Base-by-base conservation (phyloP, 1,140 invertebrate species). In the Subanguina moxae region DNA sequence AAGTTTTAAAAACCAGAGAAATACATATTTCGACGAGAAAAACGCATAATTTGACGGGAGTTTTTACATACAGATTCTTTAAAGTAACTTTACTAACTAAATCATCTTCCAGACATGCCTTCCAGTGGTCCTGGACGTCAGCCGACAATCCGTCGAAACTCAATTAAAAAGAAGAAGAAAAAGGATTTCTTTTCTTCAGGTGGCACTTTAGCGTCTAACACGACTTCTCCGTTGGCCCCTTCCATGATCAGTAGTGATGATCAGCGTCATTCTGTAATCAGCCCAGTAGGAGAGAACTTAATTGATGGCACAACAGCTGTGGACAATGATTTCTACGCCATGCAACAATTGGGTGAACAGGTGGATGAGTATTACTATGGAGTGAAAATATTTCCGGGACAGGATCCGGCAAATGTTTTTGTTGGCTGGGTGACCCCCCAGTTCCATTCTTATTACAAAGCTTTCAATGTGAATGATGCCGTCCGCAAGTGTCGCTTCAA, bases 341-440 rank as follows among this genome's bases (percentile, higher is more conserved):
- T 80, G 86, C 87, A 52, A 86, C 88, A n/a, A 87, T 88, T 3
- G 89, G 91, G 68, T 84, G 90, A 62, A 38, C 78, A 70, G 57
- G 43, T 70, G 28, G 68, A 70, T 23, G 68, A 70, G 84, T 97
- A 97, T 84, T 96, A 94, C 84, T 98, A 95, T 80, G 93, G 92
- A 19, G 85, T 89, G 13, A 83, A 92, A 1, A 74, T 73, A 17
- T 73, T 74, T 45, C 71, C 72, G 3, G 73, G 71, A 17, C 61
- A 91, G 96, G 95, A 99, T 84, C 94, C 94, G 0, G 90, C 90
- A 0, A 92, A 97, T 78, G 90, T 95, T 25, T 98, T 92, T 83
- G 90, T 98, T 1, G 96, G 96, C n/a, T 99, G 95, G 96, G 93
- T 98, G 13, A 97, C 94, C 0, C 93, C 94, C 0, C 92, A 95